These are phyloP conservation scores for Harpalus rufipes DNA, from an alignment of 2,888 invertebrate genomes.

Conservation along the genomic window DNA sequence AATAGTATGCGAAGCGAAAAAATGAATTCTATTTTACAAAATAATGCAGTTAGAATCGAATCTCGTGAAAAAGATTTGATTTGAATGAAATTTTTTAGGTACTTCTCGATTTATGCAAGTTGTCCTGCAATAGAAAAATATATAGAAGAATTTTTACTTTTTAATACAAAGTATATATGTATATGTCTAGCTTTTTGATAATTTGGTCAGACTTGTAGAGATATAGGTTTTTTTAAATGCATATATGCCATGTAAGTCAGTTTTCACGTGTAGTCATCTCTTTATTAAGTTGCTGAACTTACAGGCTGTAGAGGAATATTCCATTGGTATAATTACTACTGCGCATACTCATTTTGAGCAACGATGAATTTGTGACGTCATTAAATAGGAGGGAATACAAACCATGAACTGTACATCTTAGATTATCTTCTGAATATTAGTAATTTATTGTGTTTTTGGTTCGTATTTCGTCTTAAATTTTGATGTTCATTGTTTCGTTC, in stretches of 20 bases:
- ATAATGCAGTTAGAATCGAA: slow-evolving; percentile 18
- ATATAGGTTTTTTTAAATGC: slow-evolving; percentile 54
- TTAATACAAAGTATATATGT: slow-evolving; percentile 65
- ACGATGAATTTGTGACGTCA: slow-evolving; percentile 31
- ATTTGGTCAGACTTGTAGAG: slow-evolving; percentile 58
- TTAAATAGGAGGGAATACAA: neutral
- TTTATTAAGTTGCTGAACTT: slow-evolving; percentile 56
- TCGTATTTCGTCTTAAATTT: slow-evolving; percentile 13
- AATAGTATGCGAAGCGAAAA: neutral
- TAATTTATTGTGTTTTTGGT: slow-evolving; percentile 6
- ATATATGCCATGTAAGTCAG: slow-evolving; percentile 56
- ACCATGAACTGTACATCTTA: neutral
- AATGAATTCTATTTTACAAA: neutral
- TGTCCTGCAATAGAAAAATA: slow-evolving; percentile 65
- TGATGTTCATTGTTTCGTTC: slow-evolving; percentile 24
- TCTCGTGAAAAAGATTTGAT: slow-evolving; percentile 32
- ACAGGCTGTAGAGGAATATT: slow-evolving; percentile 53
- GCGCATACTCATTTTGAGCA: slow-evolving; percentile 23
- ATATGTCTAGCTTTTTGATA: slow-evolving; percentile 67
- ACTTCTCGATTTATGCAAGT: slow-evolving; percentile 55
- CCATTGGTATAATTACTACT: slow-evolving; percentile 37
- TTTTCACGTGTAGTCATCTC: slow-evolving; percentile 30
- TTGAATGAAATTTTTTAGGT: slow-evolving; percentile 31
- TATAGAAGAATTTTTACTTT: slow-evolving; percentile 66
- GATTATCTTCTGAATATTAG: neutral